Base-by-base conservation (phyloP, 1,140 invertebrate genomes). In the Cotesia chilonis region DNA sequence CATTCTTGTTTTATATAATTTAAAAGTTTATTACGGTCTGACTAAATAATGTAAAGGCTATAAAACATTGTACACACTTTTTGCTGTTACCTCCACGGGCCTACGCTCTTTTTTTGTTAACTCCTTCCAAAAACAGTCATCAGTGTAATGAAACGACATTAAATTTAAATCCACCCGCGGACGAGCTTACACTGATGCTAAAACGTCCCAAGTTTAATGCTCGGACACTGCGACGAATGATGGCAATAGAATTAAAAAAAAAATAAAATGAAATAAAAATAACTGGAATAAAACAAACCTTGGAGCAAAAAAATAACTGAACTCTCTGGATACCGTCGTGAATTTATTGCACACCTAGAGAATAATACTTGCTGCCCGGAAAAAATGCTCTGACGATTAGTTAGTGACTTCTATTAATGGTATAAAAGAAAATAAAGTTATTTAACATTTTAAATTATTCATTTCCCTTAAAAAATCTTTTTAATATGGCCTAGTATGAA, bases 71-170 rank as follows among this genome's bases (percentile, higher is more conserved):
- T 20, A 14, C 3, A 37, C 7, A n/a, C 4, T 37, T 65, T 7
- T 37, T 10, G 6, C n/a, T 37, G 10, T 35, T 37, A 61, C 35
- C 14, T n/a, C 12, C 6, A 41, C 12, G 20, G 20, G 59, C 65
- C 67, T 67, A 69, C 67, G 72, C 74, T 74, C 54, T 68, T 38
- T 38, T 9, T 2, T 37, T 37, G 12, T 37, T 64, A n/a, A 12
- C 35, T 35, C 6, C 3, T 20, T 47, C 38, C 14, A 37, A 37
- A 64, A 37, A 64, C 38, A 6, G 12, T 17, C 36, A 47, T 37
- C 74, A 76, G 77, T 76, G 76, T 78, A 81, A 81, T 79, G 77
- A 78, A 71, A 69, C 64, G 68, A 52, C 71, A 70, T 73, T 75
- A 70, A 75, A 73, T 75, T 72, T 73, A 72, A 73, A 68, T 68